Percentiles rank a stretch among this genome's conserved stretches.
Evolutionary conservation across 37 sponge, comb jelly and placozoan species (phyloP).

Genomic region (Petrosia ficiformis): DNA sequence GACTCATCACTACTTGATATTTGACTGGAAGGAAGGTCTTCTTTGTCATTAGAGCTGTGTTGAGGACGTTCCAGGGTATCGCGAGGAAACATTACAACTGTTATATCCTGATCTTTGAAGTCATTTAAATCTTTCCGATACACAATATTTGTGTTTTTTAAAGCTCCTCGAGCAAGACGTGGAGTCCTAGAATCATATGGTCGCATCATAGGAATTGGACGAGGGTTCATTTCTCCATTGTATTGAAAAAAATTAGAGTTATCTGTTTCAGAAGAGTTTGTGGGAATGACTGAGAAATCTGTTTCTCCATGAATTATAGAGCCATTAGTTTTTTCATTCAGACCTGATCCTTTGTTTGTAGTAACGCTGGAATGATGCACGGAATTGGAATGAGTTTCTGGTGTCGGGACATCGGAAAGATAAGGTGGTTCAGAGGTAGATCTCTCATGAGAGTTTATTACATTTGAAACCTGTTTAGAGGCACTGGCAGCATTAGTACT

Average conservation of each 20-base stretch:
- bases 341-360: too few relatives aligned
- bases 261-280: neutral
- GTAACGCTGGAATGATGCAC: too few relatives aligned
- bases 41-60: neutral
- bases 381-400: too few relatives aligned
- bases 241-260: too few relatives aligned
- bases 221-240: too few relatives aligned
- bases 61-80: neutral
- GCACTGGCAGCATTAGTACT: too few relatives aligned
- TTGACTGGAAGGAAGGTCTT: neutral
- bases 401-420: too few relatives aligned
- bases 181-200: neutral
- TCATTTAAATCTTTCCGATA: neutral
- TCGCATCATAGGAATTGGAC: neutral
- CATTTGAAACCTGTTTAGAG: too few relatives aligned
- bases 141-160: neutral
- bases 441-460: too few relatives aligned
- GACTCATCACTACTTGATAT: neutral
- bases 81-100: neutral
- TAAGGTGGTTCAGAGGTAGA: neutral
- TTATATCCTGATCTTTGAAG: neutral
- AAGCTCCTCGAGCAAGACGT: neutral
- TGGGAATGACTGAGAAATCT: neutral
- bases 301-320: neutral
- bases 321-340: too few relatives aligned